Evolutionary conservation across 1,140 invertebrate species (phyloP).

Genomic region (Aleiodes sp.): DNA sequence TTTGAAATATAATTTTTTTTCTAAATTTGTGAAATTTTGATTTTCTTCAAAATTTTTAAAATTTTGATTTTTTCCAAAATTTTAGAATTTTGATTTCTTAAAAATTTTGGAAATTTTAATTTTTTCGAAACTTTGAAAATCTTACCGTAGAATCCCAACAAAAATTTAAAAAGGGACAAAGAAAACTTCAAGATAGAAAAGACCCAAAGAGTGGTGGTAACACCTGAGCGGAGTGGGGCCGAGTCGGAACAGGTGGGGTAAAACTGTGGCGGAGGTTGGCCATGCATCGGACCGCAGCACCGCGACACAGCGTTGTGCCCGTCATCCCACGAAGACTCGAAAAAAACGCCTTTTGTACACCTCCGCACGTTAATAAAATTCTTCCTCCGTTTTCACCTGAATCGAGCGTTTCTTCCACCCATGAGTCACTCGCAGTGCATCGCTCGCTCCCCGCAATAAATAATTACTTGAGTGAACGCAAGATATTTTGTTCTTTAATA

Average conservation of each 20-base stretch:
- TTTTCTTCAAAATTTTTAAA: no score
- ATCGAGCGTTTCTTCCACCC: background rate
- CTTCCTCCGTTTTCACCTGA: background rate
- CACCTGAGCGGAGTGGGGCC: constrained; percentile 5
- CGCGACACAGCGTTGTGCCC: constrained; percentile 2
- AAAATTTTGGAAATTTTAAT: no score
- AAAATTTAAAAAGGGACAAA: background rate
- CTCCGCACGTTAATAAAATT: background rate
- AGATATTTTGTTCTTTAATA: background rate
- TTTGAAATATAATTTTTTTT: no score
- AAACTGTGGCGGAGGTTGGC: background rate
- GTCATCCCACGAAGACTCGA: background rate
- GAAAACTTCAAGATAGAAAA: background rate
- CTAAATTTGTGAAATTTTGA: no score
- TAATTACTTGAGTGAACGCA: no score
- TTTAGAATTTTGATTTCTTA: no score
- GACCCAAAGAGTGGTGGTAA: background rate
- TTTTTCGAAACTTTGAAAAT: no score
- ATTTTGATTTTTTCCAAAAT: no score
- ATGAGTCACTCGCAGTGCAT: background rate
- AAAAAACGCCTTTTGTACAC: constrained; percentile 10
- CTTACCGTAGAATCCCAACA: background rate
- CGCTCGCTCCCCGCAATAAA: background rate
- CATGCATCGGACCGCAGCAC: background rate
- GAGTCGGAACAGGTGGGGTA: constrained; percentile 1